Evolutionary conservation across 2,113 vertebrate species (phyloP).

Genomic region (Limnothrissa miodon): DNA sequence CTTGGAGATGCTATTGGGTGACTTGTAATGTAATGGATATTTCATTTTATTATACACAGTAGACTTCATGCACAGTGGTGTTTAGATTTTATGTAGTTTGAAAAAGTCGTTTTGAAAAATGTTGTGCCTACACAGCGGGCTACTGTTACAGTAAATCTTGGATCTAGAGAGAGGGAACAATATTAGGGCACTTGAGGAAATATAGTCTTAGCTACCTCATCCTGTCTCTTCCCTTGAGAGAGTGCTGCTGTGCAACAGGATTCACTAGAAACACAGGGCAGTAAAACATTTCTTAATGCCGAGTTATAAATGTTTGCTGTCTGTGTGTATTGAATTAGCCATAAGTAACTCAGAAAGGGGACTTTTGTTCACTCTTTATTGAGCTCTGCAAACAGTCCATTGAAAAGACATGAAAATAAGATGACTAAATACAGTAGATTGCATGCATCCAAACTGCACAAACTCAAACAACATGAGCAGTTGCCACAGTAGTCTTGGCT

Average conservation of each 20-base stretch:
- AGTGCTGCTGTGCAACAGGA: slow-evolving; percentile 50
- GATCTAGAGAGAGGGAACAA: not conserved
- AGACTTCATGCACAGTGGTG: not conserved
- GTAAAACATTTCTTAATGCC: slow-evolving; percentile 58
- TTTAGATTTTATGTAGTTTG: not conserved
- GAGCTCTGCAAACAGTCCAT: not conserved
- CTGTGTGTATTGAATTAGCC: slow-evolving; percentile 61
- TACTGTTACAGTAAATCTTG: not conserved
- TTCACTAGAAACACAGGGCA: slow-evolving; percentile 54
- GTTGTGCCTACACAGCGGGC: too few species aligned
- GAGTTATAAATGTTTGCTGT: slow-evolving; percentile 63
- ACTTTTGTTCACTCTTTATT: slow-evolving; percentile 16
- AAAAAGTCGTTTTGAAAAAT: not conserved
- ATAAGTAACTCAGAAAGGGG: slow-evolving; percentile 22
- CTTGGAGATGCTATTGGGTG: not conserved
- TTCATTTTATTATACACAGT: not conserved
- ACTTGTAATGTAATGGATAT: not conserved
- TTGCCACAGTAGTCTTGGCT: not conserved
- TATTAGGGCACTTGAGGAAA: not conserved
- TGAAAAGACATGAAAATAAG: not conserved
- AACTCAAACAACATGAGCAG: not conserved
- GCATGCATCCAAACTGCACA: not conserved
- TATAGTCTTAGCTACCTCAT: not conserved
- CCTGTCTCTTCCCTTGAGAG: slow-evolving; percentile 40
- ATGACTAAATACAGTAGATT: not conserved